Evolutionary conservation across 2,797 vertebrate genomes (phyloP).

Genomic region (Danio tinwini): DNA sequence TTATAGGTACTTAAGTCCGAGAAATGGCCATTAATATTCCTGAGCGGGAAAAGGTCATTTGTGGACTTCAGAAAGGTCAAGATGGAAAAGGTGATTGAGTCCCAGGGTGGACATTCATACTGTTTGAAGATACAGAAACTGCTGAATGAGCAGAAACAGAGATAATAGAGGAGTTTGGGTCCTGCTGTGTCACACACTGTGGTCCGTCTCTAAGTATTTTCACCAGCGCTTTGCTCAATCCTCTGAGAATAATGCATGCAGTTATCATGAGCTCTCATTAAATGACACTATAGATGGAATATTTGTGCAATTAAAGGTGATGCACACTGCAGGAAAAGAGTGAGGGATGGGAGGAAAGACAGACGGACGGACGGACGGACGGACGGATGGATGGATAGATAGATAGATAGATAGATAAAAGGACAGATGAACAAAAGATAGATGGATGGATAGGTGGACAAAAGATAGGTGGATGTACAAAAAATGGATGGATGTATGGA

Average conservation of each 20-base stretch:
- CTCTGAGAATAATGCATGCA: not conserved
- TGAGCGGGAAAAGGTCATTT: not conserved
- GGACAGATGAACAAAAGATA: not conserved
- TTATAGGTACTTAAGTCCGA: conserved; percentile 10
- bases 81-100: not conserved
- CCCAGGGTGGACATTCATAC: not conserved
- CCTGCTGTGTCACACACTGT: not conserved
- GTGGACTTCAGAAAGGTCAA: conserved; percentile 17
- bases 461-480: too few relatives aligned
- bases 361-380: too few relatives aligned
- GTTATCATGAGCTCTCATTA: not conserved
- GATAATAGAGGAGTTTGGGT: not conserved
- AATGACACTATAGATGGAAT: not conserved
- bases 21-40: conserved; percentile 34
- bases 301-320: not conserved
- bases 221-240: not conserved
- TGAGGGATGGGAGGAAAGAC: too few relatives aligned
- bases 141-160: not conserved
- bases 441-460: too few relatives aligned
- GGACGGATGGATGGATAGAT: not conserved
- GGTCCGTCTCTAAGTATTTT: not conserved
- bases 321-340: not conserved
- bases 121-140: not conserved
- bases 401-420: not conserved
- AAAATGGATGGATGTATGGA: not conserved